Percentiles rank a stretch among this genome's conserved stretches.
Conservation (phyloP, 2,888 invertebrate species). For the Ochropleura plecta region DNA sequence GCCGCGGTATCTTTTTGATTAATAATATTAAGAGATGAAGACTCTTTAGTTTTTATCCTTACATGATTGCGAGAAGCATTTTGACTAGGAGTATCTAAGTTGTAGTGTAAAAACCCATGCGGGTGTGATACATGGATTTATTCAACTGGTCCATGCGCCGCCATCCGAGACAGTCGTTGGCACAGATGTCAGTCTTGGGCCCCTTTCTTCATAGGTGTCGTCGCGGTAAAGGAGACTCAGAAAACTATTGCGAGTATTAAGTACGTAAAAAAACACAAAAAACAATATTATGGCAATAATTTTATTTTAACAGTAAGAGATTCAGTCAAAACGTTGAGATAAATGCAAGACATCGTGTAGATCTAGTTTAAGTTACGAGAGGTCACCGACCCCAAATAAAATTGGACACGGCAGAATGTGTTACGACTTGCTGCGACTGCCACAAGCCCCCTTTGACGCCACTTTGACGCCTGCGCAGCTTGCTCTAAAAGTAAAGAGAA, state of each 20-base stretch:
- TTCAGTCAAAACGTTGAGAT: constrained; percentile 1
- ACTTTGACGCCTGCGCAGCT: not conserved
- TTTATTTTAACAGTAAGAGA: not conserved
- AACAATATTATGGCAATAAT: not conserved
- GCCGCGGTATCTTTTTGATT: no score
- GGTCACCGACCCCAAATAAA: not conserved
- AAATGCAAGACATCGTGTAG: constrained; percentile 4
- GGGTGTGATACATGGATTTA: no score
- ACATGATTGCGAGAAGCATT: no score
- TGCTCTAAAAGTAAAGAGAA: constrained; percentile 12
- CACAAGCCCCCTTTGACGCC: not conserved
- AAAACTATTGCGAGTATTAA: not conserved
- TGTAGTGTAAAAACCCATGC: no score
- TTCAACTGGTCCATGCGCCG: not conserved
- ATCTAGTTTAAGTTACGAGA: not conserved
- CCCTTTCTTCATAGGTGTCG: not conserved
- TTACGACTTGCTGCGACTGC: rapidly evolving
- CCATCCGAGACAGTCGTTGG: not conserved
- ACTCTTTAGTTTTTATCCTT: no score
- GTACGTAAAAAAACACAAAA: not conserved
- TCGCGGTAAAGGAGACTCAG: not conserved
- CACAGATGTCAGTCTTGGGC: not conserved
- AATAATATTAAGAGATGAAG: no score
- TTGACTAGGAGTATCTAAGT: no score
- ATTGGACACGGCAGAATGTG: not conserved